These are phyloP conservation scores for Dissostichus mawsoni DNA, from an alignment of 2,113 vertebrate species.

Conservation along the genomic window DNA sequence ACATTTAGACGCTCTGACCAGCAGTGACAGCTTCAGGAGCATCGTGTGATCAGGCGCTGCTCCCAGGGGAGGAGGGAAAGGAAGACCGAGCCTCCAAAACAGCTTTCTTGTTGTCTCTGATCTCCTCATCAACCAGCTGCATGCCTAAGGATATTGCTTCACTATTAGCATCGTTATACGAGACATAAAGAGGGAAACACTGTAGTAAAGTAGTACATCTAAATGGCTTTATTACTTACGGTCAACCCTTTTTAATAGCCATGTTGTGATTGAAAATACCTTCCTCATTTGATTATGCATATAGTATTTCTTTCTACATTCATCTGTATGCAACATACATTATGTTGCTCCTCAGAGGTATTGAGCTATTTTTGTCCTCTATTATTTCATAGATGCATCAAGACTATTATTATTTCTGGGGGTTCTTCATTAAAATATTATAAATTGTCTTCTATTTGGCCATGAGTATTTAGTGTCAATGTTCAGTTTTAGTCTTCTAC, in stretches of 20 bases:
- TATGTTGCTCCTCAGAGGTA: neutral
- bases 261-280: neutral
- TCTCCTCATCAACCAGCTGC: conserved; percentile 36
- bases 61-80: conserved; percentile 52
- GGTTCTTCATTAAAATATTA: conserved; percentile 6
- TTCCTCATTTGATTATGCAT: neutral
- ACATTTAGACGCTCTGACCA: conserved; percentile 44
- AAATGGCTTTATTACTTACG: neutral
- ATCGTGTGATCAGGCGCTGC: conserved; percentile 37
- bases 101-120: conserved; percentile 52
- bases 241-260: conserved; percentile 8
- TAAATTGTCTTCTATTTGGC: neutral
- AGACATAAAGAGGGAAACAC: conserved; percentile 5
- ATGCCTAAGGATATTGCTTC: conserved; percentile 6
- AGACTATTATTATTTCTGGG: neutral
- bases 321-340: neutral
- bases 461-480: neutral
- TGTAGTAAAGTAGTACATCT: neutral
- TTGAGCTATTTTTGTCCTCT: neutral
- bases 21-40: conserved; percentile 64
- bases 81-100: conserved; percentile 22
- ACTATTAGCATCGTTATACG: conserved; percentile 38
- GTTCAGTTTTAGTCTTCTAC: conserved; percentile 19
- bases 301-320: neutral
- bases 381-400: neutral